These are phyloP conservation scores for Apantesis nais DNA, from an alignment of 2,888 invertebrate genomes.

Conservation along the genomic window DNA sequence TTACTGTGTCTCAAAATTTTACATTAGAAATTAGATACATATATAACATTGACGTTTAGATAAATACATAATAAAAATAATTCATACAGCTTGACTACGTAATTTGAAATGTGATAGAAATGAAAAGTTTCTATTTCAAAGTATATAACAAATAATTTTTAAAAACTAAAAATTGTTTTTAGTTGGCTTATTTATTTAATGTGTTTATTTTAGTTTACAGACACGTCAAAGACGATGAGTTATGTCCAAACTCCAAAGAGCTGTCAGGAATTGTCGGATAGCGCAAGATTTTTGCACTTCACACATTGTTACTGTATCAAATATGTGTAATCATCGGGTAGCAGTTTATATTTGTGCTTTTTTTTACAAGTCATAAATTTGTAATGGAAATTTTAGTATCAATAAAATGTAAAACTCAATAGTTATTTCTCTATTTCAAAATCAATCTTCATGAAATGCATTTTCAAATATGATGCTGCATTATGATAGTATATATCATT, in stretches of 20 bases:
- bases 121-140: background rate
- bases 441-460: conserved; percentile 24
- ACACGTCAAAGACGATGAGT: conserved; percentile 75
- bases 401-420: conserved; percentile 16
- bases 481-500: conserved; percentile 57
- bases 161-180: background rate
- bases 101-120: no score
- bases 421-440: conserved; percentile 27
- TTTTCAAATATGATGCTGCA: conserved; percentile 55
- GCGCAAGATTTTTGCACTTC: conserved; percentile 8
- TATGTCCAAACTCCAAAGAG: conserved; percentile 72
- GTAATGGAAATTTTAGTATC: conserved; percentile 10
- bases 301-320: background rate
- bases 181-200: background rate
- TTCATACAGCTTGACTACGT: no score
- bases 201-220: conserved; percentile 68
- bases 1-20: no score
- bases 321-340: background rate
- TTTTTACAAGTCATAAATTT: conserved; percentile 23
- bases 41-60: no score
- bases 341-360: conserved; percentile 13
- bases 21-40: no score
- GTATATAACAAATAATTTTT: background rate
- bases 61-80: no score
- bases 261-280: conserved; percentile 58